Percentiles rank a stretch among this genome's conserved stretches.
Evolutionary conservation across 2,113 vertebrate genomes (phyloP).

Genomic region (Cygnus buccinator): DNA sequence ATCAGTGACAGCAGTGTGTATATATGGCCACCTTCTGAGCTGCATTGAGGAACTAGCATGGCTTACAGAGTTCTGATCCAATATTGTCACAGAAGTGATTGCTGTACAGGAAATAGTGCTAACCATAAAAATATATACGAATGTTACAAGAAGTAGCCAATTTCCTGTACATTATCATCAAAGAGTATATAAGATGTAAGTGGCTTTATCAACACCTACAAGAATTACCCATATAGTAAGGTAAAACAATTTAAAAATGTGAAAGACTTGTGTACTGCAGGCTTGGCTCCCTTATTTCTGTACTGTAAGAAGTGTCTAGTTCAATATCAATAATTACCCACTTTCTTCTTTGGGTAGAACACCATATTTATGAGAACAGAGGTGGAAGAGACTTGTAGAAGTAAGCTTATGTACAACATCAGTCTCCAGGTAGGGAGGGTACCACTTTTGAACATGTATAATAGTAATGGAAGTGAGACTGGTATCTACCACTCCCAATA

Average conservation of each 20-base stretch:
- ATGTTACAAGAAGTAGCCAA: no score
- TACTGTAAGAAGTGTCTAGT: no score
- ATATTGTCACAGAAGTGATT: background rate
- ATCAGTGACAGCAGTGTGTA: accelerated
- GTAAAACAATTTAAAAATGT: background rate
- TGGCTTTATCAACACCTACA: background rate
- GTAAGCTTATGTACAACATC: background rate
- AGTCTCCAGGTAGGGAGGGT: background rate
- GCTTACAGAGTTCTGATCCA: background rate
- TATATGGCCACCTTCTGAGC: accelerated
- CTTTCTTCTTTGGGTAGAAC: no score
- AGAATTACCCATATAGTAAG: background rate
- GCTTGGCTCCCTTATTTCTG: background rate
- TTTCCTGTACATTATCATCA: no score
- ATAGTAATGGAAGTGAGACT: background rate
- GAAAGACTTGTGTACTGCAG: background rate
- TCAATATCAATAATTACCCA: no score
- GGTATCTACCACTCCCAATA: background rate
- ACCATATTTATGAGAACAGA: background rate
- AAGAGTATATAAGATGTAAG: background rate
- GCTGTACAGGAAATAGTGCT: background rate
- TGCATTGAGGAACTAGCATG: background rate
- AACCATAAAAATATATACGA: accelerated
- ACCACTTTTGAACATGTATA: no score
- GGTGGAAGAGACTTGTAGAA: accelerated